Evolutionary conservation across 2,113 vertebrate species (phyloP).

Genomic region (Hippocampus zosterae): DNA sequence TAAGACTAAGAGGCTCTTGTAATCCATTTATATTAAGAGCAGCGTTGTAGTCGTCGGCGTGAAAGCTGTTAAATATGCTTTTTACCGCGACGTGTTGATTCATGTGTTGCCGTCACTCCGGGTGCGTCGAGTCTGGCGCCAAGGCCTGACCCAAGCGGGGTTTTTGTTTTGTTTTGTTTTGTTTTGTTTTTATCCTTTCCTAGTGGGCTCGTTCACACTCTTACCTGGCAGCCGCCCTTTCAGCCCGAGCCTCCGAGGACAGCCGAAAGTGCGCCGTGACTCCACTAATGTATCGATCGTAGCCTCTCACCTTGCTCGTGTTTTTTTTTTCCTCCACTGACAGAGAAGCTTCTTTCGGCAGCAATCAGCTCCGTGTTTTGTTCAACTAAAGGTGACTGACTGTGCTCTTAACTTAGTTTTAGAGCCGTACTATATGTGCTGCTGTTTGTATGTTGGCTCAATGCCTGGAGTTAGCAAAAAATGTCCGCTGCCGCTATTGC

Average conservation of each 20-base stretch:
- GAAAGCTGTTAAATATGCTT: conserved; percentile 13
- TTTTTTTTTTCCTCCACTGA: conserved; percentile 52
- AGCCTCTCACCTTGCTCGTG: conserved; percentile 47
- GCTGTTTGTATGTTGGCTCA: conserved; percentile 29
- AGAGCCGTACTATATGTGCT: conserved; percentile 16
- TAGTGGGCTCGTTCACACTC: conserved; percentile 27
- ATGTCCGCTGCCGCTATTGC: conserved; percentile 38
- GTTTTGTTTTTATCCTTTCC: background rate
- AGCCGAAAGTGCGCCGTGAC: conserved; percentile 36
- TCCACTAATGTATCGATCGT: conserved; percentile 56
- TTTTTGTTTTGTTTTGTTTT: too few species aligned
- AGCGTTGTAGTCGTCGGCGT: conserved; percentile 1
- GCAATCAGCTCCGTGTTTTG: conserved; percentile 21
- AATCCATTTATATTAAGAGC: conserved; percentile 10
- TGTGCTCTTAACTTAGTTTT: conserved; percentile 12
- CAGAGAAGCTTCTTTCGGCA: conserved; percentile 28
- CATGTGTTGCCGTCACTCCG: conserved; percentile 22
- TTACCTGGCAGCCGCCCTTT: conserved; percentile 60
- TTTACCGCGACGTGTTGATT: conserved; percentile 40
- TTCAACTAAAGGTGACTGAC: conserved; percentile 14
- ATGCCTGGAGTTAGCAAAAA: conserved; percentile 22
- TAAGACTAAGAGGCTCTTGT: conserved; percentile 14
- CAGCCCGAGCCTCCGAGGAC: conserved; percentile 40
- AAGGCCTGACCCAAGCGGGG: conserved; percentile 42
- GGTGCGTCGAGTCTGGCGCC: conserved; percentile 35